phyloP scores from a whole-genome alignment of 1,140 invertebrate genomes.

The Chlorops oryzae region DNA sequence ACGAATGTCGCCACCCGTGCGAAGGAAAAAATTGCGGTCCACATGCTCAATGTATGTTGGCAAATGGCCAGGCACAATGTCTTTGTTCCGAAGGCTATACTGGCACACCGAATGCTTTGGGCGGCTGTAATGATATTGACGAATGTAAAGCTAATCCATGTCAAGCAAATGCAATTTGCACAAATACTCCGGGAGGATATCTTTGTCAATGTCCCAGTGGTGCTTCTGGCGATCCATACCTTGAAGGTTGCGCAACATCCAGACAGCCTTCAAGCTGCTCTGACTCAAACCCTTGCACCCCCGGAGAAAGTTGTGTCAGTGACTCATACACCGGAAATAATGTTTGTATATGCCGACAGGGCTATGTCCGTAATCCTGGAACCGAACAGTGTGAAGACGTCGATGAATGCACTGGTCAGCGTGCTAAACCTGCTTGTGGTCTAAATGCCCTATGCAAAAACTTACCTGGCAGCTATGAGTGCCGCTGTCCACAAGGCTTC shows the following conservation, averaged over 20 bases:
- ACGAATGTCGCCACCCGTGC: constrained; percentile 88
- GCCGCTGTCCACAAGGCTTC: constrained; percentile 78
- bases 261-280: constrained; percentile 62
- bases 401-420: constrained; percentile 74
- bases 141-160: constrained; percentile 75
- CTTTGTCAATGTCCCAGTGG: constrained; percentile 81
- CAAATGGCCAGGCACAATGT: constrained; percentile 76
- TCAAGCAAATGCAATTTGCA: constrained; percentile 74
- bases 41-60: constrained; percentile 82
- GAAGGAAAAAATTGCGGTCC: constrained; percentile 77
- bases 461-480: constrained; percentile 88
- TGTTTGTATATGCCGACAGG: constrained; percentile 82
- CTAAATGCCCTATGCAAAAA: constrained; percentile 86
- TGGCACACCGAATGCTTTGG: constrained; percentile 58
- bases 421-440: constrained; percentile 71
- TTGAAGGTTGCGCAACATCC: constrained; percentile 62
- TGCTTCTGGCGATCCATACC: constrained; percentile 64
- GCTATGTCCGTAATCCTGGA: constrained; percentile 66
- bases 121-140: constrained; percentile 80
- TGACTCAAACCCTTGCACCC: constrained; percentile 66
- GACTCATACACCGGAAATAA: constrained; percentile 65
- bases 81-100: constrained; percentile 73
- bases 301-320: constrained; percentile 75
- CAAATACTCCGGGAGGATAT: constrained; percentile 79
- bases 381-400: constrained; percentile 75